A percentile compares a stretch with the other conserved stretches of the same genome.
Conservation (phyloP, 2,113 vertebrate species). For the Lethenteron camtschaticum region DNA sequence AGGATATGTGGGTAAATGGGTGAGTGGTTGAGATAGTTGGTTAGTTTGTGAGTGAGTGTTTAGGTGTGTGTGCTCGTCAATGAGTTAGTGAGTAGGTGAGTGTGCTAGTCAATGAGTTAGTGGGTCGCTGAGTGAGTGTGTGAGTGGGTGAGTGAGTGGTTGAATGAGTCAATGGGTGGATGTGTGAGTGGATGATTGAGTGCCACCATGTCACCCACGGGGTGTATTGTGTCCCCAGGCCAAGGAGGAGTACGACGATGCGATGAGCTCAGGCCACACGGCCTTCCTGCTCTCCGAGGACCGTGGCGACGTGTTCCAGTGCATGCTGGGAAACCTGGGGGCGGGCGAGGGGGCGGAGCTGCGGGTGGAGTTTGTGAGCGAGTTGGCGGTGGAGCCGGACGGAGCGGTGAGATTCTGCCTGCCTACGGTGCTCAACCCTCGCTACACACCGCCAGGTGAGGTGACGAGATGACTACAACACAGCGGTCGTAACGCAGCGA, state of each 20-base stretch:
- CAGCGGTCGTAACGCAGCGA: no score
- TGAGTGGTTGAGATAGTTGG: no score
- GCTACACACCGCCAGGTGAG: conserved; percentile 29
- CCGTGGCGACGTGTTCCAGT: conserved; percentile 32
- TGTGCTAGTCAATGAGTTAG: no score
- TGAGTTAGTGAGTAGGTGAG: no score
- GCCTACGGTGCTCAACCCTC: conserved; percentile 36
- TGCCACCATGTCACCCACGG: no score
- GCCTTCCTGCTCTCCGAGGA: conserved; percentile 37
- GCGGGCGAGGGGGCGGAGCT: conserved; percentile 28
- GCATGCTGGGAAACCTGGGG: conserved; percentile 36
- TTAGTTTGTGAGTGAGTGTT: no score
- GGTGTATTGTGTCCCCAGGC: background rate
- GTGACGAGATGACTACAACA: background rate
- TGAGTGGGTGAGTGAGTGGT: no score
- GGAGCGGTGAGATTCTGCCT: conserved; percentile 35
- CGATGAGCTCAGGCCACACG: conserved; percentile 29
- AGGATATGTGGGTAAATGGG: no score
- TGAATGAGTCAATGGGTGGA: no score
- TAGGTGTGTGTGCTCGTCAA: no score
- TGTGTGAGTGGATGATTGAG: no score
- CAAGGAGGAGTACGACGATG: conserved; percentile 26
- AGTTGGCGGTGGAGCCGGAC: conserved; percentile 34
- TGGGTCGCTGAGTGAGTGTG: no score
- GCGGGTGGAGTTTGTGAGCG: conserved; percentile 34